A percentile compares a stretch with the other conserved stretches of the same genome.
These are phyloP conservation scores for Orussus abietinus DNA, from an alignment of 1,140 invertebrate species.

Conservation along the genomic window DNA sequence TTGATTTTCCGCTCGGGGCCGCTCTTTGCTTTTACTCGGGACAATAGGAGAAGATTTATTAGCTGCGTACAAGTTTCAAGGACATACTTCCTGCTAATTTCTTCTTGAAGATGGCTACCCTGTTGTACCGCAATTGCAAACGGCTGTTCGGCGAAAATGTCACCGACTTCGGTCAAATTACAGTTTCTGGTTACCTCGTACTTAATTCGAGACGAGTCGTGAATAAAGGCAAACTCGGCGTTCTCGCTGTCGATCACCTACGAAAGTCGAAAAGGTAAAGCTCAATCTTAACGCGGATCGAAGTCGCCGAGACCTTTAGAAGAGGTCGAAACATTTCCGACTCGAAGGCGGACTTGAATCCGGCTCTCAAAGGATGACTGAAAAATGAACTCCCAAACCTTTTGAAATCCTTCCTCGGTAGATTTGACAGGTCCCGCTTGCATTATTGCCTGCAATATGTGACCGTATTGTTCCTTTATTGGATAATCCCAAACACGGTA, in stretches of 20 bases:
- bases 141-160: slow-evolving; percentile 83
- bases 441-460: slow-evolving; percentile 79
- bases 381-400: too few relatives aligned
- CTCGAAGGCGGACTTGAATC: too few relatives aligned
- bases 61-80: too few relatives aligned
- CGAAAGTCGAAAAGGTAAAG: slow-evolving; percentile 7
- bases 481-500: slow-evolving; percentile 92
- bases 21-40: too few relatives aligned
- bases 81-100: slow-evolving; percentile 71
- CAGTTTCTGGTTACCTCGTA: slow-evolving; percentile 81
- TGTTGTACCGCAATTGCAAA: slow-evolving; percentile 85
- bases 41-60: too few relatives aligned
- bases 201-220: slow-evolving; percentile 80
- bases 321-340: too few relatives aligned
- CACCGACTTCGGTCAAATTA: slow-evolving; percentile 81
- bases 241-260: slow-evolving; percentile 71
- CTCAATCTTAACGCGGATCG: background rate
- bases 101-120: slow-evolving; percentile 76
- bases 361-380: too few relatives aligned
- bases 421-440: slow-evolving; percentile 67
- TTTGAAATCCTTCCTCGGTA: slow-evolving; percentile 69
- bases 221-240: slow-evolving; percentile 85
- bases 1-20: too few relatives aligned
- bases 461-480: slow-evolving; percentile 84
- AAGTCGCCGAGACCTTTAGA: too few relatives aligned